Percentiles rank a stretch among this genome's conserved stretches.
These are phyloP conservation scores for Eupithecia dodoneata DNA, from an alignment of 2,888 invertebrate genomes.

Conservation along the genomic window DNA sequence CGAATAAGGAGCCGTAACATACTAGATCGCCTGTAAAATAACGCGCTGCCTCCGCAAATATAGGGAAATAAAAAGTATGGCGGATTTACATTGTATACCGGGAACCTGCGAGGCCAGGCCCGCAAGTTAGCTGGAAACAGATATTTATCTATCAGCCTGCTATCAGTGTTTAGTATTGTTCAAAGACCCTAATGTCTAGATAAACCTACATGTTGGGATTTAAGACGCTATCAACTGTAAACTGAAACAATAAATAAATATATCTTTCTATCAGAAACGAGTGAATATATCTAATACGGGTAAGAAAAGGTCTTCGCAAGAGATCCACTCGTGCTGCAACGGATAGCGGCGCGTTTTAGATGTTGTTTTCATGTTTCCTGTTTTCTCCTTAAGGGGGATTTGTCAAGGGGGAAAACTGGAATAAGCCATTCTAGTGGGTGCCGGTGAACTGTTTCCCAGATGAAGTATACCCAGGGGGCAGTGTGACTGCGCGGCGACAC, in stretches of 20 bases:
- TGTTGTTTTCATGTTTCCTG: no score
- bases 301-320: background rate
- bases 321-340: background rate
- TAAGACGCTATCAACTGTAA: no score
- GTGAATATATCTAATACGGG: no score
- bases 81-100: constrained; percentile 33
- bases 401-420: no score
- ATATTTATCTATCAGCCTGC: no score
- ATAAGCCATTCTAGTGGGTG: no score
- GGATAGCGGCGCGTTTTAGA: background rate
- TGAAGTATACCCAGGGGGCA: constrained; percentile 43
- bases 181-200: no score
- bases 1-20: constrained; percentile 51
- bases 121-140: background rate
- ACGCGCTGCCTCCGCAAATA: constrained; percentile 57
- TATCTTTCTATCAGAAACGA: no score
- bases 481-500: constrained; percentile 49
- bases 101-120: background rate
- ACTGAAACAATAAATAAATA: no score
- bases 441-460: constrained; percentile 17
- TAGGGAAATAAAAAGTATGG: constrained; percentile 57
- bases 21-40: constrained; percentile 56
- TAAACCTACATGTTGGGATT: no score
- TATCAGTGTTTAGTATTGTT: no score
- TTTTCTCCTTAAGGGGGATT: no score